These are phyloP conservation scores for Latrodectus geometricus DNA, from an alignment of 1,140 invertebrate species.

Conservation along the genomic window DNA sequence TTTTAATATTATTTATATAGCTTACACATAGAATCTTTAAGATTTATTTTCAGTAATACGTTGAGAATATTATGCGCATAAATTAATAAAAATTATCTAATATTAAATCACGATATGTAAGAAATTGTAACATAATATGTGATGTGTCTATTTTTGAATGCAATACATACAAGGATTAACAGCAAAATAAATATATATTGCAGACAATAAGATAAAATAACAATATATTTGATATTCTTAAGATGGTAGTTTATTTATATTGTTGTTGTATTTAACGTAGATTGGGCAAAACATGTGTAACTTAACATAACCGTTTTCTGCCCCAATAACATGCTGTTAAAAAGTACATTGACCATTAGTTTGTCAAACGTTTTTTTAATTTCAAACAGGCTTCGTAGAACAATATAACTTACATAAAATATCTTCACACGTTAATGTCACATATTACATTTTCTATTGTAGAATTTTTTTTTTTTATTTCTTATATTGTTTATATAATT, in stretches of 20 bases:
- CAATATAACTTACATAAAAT: background rate
- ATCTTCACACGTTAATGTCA: background rate
- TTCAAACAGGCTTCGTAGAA: background rate
- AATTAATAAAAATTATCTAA: no score
- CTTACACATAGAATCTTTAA: no score
- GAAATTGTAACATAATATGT: no score
- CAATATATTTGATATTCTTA: background rate
- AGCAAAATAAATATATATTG: background rate
- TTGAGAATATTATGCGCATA: no score
- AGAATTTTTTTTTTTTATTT: background rate
- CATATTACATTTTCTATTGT: background rate
- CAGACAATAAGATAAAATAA: background rate
- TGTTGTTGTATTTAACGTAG: background rate
- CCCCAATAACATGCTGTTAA: slow-evolving; percentile 31
- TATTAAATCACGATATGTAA: no score
- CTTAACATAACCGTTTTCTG: background rate
- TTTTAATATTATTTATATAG: no score
- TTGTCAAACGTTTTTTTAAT: background rate
- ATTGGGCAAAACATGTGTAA: background rate
- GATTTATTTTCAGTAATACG: no score
- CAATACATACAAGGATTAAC: background rate
- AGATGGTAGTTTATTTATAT: background rate
- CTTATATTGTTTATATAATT: slow-evolving; percentile 14
- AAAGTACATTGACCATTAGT: slow-evolving; percentile 37
- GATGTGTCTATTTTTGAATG: background rate